phyloP scores from a whole-genome alignment of 1,140 invertebrate genomes.

The Drosophila albomicans region DNA sequence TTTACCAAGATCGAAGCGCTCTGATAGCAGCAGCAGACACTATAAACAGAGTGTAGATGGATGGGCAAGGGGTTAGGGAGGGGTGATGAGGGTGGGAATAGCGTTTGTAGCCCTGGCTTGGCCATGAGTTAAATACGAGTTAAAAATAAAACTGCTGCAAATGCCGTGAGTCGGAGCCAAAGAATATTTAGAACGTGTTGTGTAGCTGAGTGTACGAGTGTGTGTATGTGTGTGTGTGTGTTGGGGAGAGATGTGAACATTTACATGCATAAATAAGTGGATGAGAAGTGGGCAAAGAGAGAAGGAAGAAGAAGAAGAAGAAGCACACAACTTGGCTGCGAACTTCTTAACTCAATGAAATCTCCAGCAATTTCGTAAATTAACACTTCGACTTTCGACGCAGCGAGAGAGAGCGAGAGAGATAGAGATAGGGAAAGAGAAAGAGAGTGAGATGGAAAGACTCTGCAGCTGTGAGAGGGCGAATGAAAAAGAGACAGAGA shows the following conservation, averaged over 20 bases:
- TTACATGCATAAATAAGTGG: slow-evolving; percentile 78
- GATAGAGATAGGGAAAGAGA: too few relatives aligned
- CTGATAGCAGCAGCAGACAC: slow-evolving; percentile 70
- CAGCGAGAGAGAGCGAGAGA: not conserved
- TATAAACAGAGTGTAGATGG: slow-evolving; percentile 64
- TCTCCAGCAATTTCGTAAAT: slow-evolving; percentile 81
- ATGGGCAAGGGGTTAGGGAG: not conserved
- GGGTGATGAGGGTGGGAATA: not conserved
- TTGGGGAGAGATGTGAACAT: slow-evolving; percentile 53
- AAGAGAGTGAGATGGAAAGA: slow-evolving; percentile 5
- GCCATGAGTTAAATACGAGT: slow-evolving; percentile 52
- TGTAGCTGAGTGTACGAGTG: slow-evolving; percentile 18
- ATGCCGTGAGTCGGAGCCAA: slow-evolving; percentile 52
- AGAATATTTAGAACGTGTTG: slow-evolving; percentile 60
- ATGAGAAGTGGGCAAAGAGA: slow-evolving; percentile 1
- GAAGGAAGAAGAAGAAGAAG: not conserved
- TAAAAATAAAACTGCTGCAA: slow-evolving; percentile 73
- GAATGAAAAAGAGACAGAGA: slow-evolving; percentile 2
- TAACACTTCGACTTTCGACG: slow-evolving; percentile 65
- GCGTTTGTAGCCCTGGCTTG: not conserved
- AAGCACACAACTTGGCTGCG: slow-evolving; percentile 38
- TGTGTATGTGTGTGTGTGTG: slow-evolving; percentile 15
- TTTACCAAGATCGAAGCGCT: slow-evolving; percentile 79
- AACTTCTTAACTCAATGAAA: slow-evolving; percentile 83
- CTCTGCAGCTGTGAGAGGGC: slow-evolving; percentile 9